phyloP scores from a whole-genome alignment of 2,888 invertebrate genomes.

The Xanthia togata region DNA sequence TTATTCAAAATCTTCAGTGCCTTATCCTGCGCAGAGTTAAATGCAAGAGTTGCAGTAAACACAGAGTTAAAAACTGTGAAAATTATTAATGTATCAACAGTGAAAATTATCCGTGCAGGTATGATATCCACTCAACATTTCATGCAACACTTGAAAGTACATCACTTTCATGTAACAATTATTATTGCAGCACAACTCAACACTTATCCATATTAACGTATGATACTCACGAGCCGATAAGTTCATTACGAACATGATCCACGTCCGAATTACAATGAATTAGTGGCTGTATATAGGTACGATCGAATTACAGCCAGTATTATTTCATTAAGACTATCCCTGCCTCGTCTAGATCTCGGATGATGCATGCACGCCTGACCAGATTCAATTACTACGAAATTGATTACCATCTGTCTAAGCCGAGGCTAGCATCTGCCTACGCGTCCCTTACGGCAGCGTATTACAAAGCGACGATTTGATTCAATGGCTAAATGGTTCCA shows the following conservation, averaged over 20 bases:
- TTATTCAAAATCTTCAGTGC: not conserved
- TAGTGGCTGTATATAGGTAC: constrained; percentile 32
- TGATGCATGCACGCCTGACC: constrained; percentile 81
- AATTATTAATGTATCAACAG: not conserved
- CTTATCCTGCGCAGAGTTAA: not conserved
- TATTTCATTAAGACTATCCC: constrained; percentile 77
- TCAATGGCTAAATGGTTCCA: constrained; percentile 49
- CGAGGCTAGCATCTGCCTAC: constrained; percentile 74
- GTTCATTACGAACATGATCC: constrained; percentile 22
- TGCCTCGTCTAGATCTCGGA: constrained; percentile 74
- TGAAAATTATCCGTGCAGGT: not conserved
- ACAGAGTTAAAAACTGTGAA: not conserved
- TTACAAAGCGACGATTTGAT: constrained; percentile 55
- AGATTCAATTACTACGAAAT: constrained; percentile 87
- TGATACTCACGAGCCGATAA: constrained; percentile 19
- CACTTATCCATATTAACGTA: constrained; percentile 11
- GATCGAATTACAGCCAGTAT: constrained; percentile 75
- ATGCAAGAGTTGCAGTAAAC: not conserved
- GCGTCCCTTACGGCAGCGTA: constrained; percentile 47
- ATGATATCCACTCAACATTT: constrained; percentile 1
- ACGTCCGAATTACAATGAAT: constrained; percentile 17
- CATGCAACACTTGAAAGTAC: constrained; percentile 9
- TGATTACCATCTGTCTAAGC: constrained; percentile 84
- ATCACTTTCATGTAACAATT: not conserved
- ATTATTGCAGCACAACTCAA: constrained; percentile 2